phyloP scores from a whole-genome alignment of 2,113 vertebrate species.

The Pipra filicauda region DNA sequence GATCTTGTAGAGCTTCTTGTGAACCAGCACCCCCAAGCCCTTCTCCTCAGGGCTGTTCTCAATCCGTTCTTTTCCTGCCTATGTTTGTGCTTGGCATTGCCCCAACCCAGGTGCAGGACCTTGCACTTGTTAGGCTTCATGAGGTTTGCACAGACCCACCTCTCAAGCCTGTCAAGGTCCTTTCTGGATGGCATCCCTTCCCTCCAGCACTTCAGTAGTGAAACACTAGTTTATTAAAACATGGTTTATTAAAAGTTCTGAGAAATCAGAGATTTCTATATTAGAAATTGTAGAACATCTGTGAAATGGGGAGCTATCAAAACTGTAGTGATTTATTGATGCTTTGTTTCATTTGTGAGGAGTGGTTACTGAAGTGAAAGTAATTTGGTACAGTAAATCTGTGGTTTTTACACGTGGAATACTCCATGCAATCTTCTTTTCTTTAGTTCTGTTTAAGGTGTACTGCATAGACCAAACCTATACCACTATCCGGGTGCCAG shows the following conservation, averaged over 20 bases:
- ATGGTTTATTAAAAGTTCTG: not conserved
- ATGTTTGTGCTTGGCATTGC: not conserved
- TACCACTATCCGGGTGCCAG: constrained; percentile 90
- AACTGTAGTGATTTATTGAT: not conserved
- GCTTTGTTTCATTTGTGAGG: not conserved
- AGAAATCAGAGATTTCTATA: not conserved
- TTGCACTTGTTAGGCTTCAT: not conserved
- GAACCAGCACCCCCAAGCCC: not conserved
- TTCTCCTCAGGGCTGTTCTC: not conserved
- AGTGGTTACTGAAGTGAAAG: not conserved
- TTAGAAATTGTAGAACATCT: not conserved
- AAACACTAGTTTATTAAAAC: not conserved
- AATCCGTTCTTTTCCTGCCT: not conserved
- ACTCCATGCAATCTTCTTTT: not conserved
- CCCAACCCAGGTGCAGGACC: not conserved
- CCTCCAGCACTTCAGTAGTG: not conserved
- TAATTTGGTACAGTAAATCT: not conserved
- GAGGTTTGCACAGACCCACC: not conserved
- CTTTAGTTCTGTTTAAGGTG: constrained; percentile 93
- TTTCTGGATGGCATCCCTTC: not conserved
- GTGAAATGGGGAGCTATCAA: not conserved
- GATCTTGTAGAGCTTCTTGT: not conserved
- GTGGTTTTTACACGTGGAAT: fast-evolving
- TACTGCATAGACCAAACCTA: constrained; percentile 97
- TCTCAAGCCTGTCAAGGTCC: not conserved